Percentiles rank a stretch among this genome's conserved stretches.
Conservation (phyloP, 2,888 invertebrate species). For the Rosalia funebris region DNA sequence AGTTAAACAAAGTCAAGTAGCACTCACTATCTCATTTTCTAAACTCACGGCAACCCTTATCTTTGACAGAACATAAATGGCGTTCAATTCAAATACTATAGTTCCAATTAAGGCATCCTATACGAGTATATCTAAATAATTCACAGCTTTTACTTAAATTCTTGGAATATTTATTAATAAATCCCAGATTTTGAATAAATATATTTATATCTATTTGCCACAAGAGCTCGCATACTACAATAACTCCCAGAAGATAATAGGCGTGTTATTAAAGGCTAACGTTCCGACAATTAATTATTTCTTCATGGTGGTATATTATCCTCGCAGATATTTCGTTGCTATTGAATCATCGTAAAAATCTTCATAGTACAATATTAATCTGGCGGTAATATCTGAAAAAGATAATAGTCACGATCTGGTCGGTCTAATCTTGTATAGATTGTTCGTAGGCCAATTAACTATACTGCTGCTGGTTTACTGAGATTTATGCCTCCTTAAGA, state of each 20-base stretch:
- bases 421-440: slow-evolving; percentile 54
- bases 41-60: too few relatives aligned
- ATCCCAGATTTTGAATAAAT: too few relatives aligned
- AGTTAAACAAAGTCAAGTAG: too few relatives aligned
- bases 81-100: too few relatives aligned
- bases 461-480: slow-evolving; percentile 55
- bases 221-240: neutral
- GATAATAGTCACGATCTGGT: slow-evolving; percentile 54
- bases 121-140: too few relatives aligned
- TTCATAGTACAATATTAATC: slow-evolving; percentile 42
- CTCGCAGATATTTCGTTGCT: slow-evolving; percentile 10
- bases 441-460: slow-evolving; percentile 59
- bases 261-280: neutral
- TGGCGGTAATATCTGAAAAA: slow-evolving; percentile 47
- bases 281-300: slow-evolving; percentile 7
- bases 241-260: neutral
- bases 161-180: too few relatives aligned
- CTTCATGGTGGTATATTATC: slow-evolving; percentile 13
- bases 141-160: too few relatives aligned
- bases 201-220: too few relatives aligned
- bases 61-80: too few relatives aligned
- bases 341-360: slow-evolving; percentile 22
- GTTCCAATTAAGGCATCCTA: too few relatives aligned
- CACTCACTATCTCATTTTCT: too few relatives aligned
- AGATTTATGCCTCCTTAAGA: slow-evolving; percentile 59